A percentile compares a stretch with the other conserved stretches of the same genome.
Conservation (phyloP, 2,113 vertebrate species). For the Romanogobio albipinnatus region DNA sequence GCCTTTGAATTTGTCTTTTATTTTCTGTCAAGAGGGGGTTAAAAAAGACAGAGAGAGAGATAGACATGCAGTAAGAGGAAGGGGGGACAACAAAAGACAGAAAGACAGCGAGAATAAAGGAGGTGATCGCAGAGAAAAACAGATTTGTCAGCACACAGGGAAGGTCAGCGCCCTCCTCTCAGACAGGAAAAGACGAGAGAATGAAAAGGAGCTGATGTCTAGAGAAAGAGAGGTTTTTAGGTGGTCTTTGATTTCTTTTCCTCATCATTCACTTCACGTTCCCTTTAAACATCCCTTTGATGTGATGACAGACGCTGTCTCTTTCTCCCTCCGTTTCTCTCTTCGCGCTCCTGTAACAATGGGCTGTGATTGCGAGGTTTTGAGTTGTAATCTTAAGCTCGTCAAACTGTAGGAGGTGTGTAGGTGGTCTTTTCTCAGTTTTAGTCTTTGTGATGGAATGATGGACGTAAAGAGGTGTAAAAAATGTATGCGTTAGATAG, state of each 20-base stretch:
- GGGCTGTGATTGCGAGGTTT: constrained; percentile 44
- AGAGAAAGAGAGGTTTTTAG: constrained; percentile 59
- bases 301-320: constrained; percentile 74
- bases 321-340: constrained; percentile 6
- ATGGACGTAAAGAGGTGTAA: constrained; percentile 48
- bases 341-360: constrained; percentile 49
- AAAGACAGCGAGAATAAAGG: constrained; percentile 56
- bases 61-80: constrained; percentile 57
- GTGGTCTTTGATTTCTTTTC: constrained; percentile 64
- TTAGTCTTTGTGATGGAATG: constrained; percentile 52
- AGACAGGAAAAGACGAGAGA: constrained; percentile 51
- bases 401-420: constrained; percentile 43
- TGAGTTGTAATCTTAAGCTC: constrained; percentile 69
- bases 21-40: constrained; percentile 60
- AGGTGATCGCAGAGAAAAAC: constrained; percentile 62
- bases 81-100: constrained; percentile 57
- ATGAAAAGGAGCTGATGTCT: constrained; percentile 9
- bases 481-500: neutral
- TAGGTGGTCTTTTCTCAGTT: constrained; percentile 67
- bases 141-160: constrained; percentile 37
- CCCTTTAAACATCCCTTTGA: constrained; percentile 36
- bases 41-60: constrained; percentile 36
- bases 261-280: constrained; percentile 63
- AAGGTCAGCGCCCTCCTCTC: constrained; percentile 44
- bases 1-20: constrained; percentile 54